Base-by-base conservation (phyloP, 2,797 vertebrate genomes). In the Semaprochilodus insignis region DNA sequence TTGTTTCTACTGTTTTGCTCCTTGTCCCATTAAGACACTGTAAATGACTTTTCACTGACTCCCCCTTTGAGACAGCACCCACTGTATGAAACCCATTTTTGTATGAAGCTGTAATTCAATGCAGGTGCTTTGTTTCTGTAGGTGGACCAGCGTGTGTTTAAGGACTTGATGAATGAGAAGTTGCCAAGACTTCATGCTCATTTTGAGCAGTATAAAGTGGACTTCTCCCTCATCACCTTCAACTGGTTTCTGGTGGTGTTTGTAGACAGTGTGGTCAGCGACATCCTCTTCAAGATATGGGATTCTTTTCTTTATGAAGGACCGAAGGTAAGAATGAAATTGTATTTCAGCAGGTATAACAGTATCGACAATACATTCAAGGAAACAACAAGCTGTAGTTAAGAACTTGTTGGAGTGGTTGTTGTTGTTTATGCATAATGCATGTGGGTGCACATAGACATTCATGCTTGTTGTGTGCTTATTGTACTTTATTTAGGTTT, bases 241-340 rank as follows among this genome's bases (percentile, higher is more conserved):
- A 99, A 99, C 94, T 99, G 98, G 98, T 99, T 99, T 88, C 95
- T 99, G 70, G 97, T 99, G 88, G 94, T 97, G 76, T 99, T 99
- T 86, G 98, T 99, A 91, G 98, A 99, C 93, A 99, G 98, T 0
- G 97, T 99, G 69, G 96, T 97, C 85, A 98, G 97, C 19, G 97
- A 99, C 89, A 93, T 99, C 88, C 97, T 99, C 81, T 99, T 99
- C 89, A 98, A 97, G 90, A 97, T 99, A 90, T 99, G 98, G 98
- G 98, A 99, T 63, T 93, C 98, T 13, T 99, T 99, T 88, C 95
- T 99, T 0, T 99, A 97, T 2, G 98, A 99, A 89, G 98, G 98
- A 63, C 97, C 98, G 27, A 99, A 99, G 98, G 98, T 99, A 89
- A 87, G 63, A 31, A 59, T 52, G 25, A 74, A 21, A 16, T 44